These are phyloP conservation scores for Drosophila subpulchrella DNA, from an alignment of 1,140 invertebrate species.

Conservation along the genomic window DNA sequence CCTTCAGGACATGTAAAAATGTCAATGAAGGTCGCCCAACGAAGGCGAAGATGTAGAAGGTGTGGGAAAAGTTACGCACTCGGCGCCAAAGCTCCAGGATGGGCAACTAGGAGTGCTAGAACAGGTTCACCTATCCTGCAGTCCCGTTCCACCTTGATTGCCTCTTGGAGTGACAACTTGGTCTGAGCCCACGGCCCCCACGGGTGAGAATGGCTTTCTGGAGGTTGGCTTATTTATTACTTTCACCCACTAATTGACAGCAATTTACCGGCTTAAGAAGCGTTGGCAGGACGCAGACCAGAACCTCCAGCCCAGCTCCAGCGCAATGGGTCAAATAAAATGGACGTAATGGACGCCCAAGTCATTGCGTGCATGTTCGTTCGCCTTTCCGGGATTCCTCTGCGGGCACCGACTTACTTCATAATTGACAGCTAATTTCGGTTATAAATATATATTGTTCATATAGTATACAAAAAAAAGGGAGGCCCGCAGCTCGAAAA, in stretches of 20 bases:
- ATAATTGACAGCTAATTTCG: constrained; percentile 73
- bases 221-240: constrained; percentile 68
- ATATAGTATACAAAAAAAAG: not conserved
- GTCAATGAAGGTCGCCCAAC: constrained; percentile 62
- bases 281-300: constrained; percentile 26
- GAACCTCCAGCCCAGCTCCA: not conserved
- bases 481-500: not conserved
- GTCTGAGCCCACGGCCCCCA: not conserved
- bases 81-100: constrained; percentile 1
- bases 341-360: constrained; percentile 27
- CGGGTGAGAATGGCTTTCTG: not conserved
- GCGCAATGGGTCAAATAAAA: constrained; percentile 23
- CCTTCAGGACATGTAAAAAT: constrained; percentile 60
- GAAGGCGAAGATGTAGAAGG: not conserved
- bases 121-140: not conserved
- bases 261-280: constrained; percentile 73
- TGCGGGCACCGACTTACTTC: constrained; percentile 45
- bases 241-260: constrained; percentile 71
- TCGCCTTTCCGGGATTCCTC: not conserved
- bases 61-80: constrained; percentile 16
- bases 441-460: constrained; percentile 9
- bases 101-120: not conserved
- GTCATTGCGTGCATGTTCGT: constrained; percentile 56
- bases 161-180: constrained; percentile 15
- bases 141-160: constrained; percentile 17